phyloP scores from a whole-genome alignment of 2,797 vertebrate genomes.

The Oreortyx pictus region DNA sequence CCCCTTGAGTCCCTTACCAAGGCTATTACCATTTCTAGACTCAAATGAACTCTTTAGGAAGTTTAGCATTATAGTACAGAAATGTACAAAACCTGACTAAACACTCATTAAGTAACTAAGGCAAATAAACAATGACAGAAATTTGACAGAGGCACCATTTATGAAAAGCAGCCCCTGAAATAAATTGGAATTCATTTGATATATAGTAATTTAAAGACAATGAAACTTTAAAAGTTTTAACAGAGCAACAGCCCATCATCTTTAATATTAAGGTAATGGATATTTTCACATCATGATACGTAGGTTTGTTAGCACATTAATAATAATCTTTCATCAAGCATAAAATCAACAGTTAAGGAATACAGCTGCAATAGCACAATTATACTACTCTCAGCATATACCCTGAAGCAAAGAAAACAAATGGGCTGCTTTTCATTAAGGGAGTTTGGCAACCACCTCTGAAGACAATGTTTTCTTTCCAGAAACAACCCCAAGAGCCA shows the following conservation, averaged over 20 bases:
- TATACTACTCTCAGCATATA: constrained; percentile 68
- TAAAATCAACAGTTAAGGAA: constrained; percentile 76
- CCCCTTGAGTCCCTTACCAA: neutral
- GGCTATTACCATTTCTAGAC: neutral
- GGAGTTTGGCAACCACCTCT: constrained; percentile 63
- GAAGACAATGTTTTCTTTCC: constrained; percentile 76
- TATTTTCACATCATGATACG: constrained; percentile 44
- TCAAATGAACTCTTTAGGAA: neutral
- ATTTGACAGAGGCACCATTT: neutral
- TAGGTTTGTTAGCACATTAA: constrained; percentile 71
- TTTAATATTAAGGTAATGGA: constrained; percentile 19
- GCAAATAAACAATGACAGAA: neutral
- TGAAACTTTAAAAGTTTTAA: neutral
- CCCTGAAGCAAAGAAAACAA: constrained; percentile 76
- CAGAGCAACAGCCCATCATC: neutral
- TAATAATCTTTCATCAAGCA: constrained; percentile 76
- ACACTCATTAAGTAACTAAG: neutral
- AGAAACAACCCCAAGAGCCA: constrained; percentile 55
- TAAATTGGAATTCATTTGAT: neutral
- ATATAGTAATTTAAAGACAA: neutral
- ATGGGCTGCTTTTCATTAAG: constrained; percentile 76
- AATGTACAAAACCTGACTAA: neutral
- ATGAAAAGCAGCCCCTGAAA: neutral
- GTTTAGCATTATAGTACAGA: neutral
- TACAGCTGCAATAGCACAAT: constrained; percentile 75